Base-by-base conservation (phyloP, 2,797 vertebrate genomes). In the Typhlichthys subterraneus region DNA sequence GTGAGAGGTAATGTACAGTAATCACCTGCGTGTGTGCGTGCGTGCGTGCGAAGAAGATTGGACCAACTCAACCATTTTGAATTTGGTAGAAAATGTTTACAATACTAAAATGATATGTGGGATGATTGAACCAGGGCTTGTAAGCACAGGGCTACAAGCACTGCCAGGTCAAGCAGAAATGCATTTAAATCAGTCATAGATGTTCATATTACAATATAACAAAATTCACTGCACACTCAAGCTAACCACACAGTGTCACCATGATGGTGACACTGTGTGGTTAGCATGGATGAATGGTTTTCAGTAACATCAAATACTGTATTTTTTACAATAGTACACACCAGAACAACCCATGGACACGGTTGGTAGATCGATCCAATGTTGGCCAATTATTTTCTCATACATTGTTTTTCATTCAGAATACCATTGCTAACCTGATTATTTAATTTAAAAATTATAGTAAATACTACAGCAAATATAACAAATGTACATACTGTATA, bases 401-500 rank as follows among this genome's bases (percentile, higher is more conserved):
- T 48, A 45, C 48, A 23, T 23, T 5, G 10, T 42, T 9, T 9
- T 53, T 53, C 19, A 4, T 49, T 65, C 38, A 53, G 31, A 74
- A 70, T 61, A 74, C 61, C 73, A 57, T 58, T 50, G 72, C 53
- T 74, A 47, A 81, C 72, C 45, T 61, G 29, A 4, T 42, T 66
- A 53, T 67, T 60, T 31, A 1, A n/a, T 7, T 55, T 67, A 31
- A n/a, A 77, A 81, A 73, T 75, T 77, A 69, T 47, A 64, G 61
- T 60, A 42, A 42, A 42, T 42, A 42, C 7, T 42, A 42, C 52
- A 12, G 45, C 33, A 45, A 75, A 71, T 29, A 29, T 29, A 29
- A 29, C 4, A 29, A 29, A 29, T 29, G 23, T 29, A 29, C 23
- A 29, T 29, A 61, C 61, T 61, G 70, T 64, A 42, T 72, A 53